Conservation (phyloP, 2,888 invertebrate species). For the Dicyrtomina minuta region DNA sequence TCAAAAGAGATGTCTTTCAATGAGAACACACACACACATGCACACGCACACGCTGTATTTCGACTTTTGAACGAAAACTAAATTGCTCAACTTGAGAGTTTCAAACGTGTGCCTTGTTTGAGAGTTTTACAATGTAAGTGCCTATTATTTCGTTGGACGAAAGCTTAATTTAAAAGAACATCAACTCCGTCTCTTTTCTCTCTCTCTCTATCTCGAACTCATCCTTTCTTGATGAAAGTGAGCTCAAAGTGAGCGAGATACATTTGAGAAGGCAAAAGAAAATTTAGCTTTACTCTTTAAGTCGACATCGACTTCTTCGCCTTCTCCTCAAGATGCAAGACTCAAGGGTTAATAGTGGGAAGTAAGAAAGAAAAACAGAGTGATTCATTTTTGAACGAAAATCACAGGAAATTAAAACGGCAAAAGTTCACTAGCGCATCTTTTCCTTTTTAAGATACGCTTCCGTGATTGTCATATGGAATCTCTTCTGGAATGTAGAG, state of each 20-base stretch:
- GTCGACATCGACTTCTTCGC: too few relatives aligned
- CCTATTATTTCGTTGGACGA: constrained; percentile 31
- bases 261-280: not conserved
- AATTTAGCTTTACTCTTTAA: too few relatives aligned
- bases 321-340: too few relatives aligned
- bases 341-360: too few relatives aligned
- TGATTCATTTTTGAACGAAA: constrained; percentile 40
- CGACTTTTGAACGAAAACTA: too few relatives aligned
- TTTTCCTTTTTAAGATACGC: constrained; percentile 32
- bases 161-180: constrained; percentile 34
- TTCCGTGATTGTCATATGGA: constrained; percentile 37
- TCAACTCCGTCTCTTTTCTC: constrained; percentile 8
- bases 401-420: constrained; percentile 47
- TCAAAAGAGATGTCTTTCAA: too few relatives aligned
- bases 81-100: too few relatives aligned
- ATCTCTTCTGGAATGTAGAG: constrained; percentile 13
- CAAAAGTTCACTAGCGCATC: constrained; percentile 40
- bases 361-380: constrained; percentile 7
- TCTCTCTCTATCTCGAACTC: constrained; percentile 11
- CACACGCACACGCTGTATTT: too few relatives aligned
- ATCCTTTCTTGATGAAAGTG: constrained; percentile 12
- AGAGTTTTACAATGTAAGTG: too few relatives aligned
- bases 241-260: not conserved
- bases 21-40: too few relatives aligned
- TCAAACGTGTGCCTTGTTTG: too few relatives aligned